These are phyloP conservation scores for Eulacestoma nigropectus DNA, from an alignment of 2,113 vertebrate genomes.

Conservation along the genomic window DNA sequence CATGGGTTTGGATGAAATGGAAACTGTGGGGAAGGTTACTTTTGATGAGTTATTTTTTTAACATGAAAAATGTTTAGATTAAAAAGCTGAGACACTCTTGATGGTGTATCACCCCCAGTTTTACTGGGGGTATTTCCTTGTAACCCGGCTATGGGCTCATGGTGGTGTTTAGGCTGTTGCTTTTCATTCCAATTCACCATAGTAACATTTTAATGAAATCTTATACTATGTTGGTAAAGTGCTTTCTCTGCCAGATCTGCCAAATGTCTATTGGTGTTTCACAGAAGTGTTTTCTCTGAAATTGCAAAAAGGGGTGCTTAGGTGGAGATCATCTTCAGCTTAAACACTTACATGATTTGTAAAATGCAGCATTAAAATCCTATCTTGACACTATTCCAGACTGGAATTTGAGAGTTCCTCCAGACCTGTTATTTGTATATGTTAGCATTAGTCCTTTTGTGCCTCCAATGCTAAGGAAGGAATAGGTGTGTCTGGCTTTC, in stretches of 20 bases:
- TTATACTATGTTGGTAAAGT: background rate
- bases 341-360: background rate
- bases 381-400: background rate
- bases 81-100: background rate
- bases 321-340: background rate
- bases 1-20: background rate
- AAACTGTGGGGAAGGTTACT: background rate
- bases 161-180: background rate
- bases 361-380: background rate
- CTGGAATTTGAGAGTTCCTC: constrained; percentile 16
- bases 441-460: constrained; percentile 30
- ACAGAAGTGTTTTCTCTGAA: background rate
- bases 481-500: constrained; percentile 55
- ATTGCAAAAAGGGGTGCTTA: background rate
- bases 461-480: constrained; percentile 35
- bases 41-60: background rate
- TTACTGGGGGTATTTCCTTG: background rate
- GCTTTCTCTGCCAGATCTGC: background rate
- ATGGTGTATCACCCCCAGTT: background rate
- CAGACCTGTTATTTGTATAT: constrained; percentile 45
- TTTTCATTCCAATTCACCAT: background rate
- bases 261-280: background rate
- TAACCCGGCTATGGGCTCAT: background rate
- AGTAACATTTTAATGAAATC: background rate
- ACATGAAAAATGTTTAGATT: background rate